A percentile compares a stretch with the other conserved stretches of the same genome.
Evolutionary conservation across 2,888 invertebrate species (phyloP).

Genomic region (Mantis religiosa): DNA sequence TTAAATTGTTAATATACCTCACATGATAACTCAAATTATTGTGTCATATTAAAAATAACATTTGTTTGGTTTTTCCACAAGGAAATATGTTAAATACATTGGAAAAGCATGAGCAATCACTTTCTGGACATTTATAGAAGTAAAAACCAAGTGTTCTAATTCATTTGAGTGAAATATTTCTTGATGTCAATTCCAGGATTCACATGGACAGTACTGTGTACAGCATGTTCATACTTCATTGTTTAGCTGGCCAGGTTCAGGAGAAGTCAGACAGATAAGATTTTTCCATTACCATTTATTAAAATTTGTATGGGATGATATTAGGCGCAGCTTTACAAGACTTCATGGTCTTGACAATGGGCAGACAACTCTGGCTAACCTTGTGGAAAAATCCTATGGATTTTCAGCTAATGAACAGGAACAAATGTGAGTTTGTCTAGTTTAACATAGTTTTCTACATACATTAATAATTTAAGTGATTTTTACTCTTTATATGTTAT

Average conservation of each 20-base stretch:
- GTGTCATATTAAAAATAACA: no score
- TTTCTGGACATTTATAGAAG: no score
- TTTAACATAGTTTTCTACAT: not conserved
- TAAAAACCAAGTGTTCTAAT: no score
- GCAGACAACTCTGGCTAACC: slow-evolving; percentile 33
- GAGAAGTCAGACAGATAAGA: slow-evolving; percentile 27
- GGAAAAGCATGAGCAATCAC: no score
- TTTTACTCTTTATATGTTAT: not conserved
- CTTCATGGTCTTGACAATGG: slow-evolving; percentile 38
- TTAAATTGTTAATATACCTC: no score
- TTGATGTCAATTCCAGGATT: slow-evolving; percentile 19
- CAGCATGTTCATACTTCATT: not conserved
- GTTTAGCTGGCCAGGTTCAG: not conserved
- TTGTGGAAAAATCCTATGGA: slow-evolving; percentile 34
- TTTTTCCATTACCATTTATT: slow-evolving; percentile 38
- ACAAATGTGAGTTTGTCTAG: slow-evolving; percentile 29
- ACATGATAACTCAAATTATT: no score
- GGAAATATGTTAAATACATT: no score
- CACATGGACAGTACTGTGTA: slow-evolving; percentile 19
- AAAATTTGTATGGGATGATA: slow-evolving; percentile 38
- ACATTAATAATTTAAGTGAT: not conserved
- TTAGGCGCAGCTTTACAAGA: slow-evolving; percentile 33
- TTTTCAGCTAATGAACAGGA: slow-evolving; percentile 33
- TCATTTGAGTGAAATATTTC: no score
- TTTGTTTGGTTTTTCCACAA: no score